Conservation (phyloP, 2,797 vertebrate species). For the Tympanoctomys barrerae region DNA sequence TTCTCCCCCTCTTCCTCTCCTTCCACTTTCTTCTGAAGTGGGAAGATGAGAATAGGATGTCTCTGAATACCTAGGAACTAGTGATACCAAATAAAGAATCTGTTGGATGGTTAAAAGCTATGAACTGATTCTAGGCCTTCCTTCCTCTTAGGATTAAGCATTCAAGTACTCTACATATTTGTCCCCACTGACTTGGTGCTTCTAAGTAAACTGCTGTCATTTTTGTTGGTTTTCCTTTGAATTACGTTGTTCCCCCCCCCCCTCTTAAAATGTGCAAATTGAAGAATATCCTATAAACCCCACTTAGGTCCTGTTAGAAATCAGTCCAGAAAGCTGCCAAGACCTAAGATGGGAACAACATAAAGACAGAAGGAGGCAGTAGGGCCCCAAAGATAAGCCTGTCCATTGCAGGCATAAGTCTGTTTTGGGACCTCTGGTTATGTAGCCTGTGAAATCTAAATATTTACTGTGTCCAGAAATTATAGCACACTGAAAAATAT, state of each 20-base stretch:
- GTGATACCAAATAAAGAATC: not conserved
- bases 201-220: not conserved
- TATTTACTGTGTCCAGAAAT: not conserved
- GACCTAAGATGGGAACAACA: not conserved
- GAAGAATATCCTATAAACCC: not conserved
- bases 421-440: not conserved
- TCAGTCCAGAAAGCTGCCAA: not conserved
- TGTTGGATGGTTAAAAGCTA: not conserved
- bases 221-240: not conserved
- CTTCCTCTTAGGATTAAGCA: not conserved
- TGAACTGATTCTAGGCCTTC: not conserved
- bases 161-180: not conserved
- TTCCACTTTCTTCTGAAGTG: not conserved
- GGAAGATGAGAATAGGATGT: not conserved
- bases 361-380: no score
- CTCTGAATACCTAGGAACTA: not conserved
- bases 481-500: constrained; percentile 1
- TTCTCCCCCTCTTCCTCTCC: not conserved
- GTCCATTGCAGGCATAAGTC: not conserved
- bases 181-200: not conserved
- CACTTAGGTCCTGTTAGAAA: not conserved
- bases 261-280: constrained; percentile 3
- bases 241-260: not conserved
- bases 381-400: not conserved
- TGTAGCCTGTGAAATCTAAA: not conserved